Evolutionary conservation across 1,140 invertebrate species (phyloP).

Genomic region (Neocloeon triangulifer): DNA sequence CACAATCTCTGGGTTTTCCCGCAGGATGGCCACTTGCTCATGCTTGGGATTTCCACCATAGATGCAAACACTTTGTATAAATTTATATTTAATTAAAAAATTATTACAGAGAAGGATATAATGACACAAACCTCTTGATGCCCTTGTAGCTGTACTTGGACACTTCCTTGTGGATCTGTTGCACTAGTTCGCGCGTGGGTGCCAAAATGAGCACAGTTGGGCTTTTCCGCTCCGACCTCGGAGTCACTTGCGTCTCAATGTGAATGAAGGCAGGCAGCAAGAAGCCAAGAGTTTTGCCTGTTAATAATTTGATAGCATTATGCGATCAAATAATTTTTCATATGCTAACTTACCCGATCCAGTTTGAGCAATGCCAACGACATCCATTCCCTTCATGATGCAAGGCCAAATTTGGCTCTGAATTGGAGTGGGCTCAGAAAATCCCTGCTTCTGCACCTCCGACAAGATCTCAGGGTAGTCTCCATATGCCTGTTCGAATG

Average conservation of each 20-base stretch:
- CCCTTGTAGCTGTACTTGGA: conserved; percentile 32
- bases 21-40: conserved; percentile 31
- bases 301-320: not conserved
- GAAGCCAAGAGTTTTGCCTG: conserved; percentile 22
- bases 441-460: conserved; percentile 63
- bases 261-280: conserved; percentile 75
- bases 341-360: conserved; percentile 81
- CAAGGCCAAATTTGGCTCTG: conserved; percentile 80
- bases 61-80: conserved; percentile 63
- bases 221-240: conserved; percentile 40
- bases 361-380: conserved; percentile 86
- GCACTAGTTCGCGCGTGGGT: conserved; percentile 72
- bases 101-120: no score
- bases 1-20: conserved; percentile 60
- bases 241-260: conserved; percentile 49
- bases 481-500: conserved; percentile 64
- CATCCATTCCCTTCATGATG: conserved; percentile 56
- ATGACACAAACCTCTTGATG: not conserved
- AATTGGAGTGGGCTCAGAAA: conserved; percentile 70
- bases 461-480: conserved; percentile 60
- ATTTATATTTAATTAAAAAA: no score
- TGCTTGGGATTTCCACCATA: conserved; percentile 63
- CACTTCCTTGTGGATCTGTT: conserved; percentile 78
- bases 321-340: no score
- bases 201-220: conserved; percentile 71